A percentile compares a stretch with the other conserved stretches of the same genome.
phyloP scores from a whole-genome alignment of 2,113 vertebrate species.

The Cochlearius cochlearius region DNA sequence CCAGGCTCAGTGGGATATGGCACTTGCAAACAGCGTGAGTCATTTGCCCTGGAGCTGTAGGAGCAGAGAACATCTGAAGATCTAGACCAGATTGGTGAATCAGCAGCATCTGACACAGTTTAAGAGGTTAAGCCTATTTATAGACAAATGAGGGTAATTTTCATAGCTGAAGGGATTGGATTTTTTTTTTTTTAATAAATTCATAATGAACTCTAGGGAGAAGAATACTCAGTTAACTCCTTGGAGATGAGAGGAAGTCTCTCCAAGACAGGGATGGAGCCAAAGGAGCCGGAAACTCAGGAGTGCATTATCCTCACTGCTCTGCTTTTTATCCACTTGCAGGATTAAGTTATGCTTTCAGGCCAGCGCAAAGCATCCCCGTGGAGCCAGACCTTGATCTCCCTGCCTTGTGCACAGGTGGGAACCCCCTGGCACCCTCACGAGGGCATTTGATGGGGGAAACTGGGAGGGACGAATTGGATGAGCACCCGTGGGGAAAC shows the following conservation, averaged over 20 bases:
- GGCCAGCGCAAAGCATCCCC: neutral
- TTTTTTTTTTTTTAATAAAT: neutral
- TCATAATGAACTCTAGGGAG: constrained; percentile 8
- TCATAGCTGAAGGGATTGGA: constrained; percentile 6
- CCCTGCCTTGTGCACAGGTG: neutral
- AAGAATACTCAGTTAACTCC: neutral
- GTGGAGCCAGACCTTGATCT: neutral
- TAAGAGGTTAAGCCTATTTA: constrained; percentile 61
- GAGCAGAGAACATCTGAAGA: constrained; percentile 19
- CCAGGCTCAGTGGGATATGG: neutral
- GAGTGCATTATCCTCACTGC: neutral
- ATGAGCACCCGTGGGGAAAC: neutral
- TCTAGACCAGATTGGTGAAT: constrained; percentile 35
- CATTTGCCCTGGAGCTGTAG: constrained; percentile 18
- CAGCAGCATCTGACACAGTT: constrained; percentile 49
- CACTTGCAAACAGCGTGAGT: neutral
- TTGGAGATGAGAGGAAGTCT: neutral
- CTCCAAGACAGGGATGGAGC: neutral
- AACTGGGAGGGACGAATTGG: neutral
- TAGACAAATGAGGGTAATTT: constrained; percentile 52
- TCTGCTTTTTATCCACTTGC: neutral
- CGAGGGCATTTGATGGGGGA: neutral
- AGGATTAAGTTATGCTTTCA: neutral
- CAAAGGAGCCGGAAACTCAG: neutral
- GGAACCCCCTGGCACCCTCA: neutral